Base-by-base conservation (phyloP, 2,797 vertebrate genomes). In the Brotula barbata region DNA sequence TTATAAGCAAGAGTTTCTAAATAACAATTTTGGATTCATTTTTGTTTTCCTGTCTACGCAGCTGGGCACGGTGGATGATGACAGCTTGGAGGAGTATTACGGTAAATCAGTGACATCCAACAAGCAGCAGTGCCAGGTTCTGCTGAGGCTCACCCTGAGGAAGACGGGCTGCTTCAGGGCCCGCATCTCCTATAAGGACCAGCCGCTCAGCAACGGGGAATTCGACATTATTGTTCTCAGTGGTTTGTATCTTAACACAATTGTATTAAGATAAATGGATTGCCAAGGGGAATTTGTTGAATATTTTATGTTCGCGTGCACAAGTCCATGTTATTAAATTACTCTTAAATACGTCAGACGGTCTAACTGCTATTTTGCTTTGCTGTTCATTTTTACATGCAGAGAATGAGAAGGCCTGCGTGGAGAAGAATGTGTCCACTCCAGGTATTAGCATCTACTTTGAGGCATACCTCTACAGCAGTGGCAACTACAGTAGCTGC, bases 161-260 rank as follows among this genome's bases (percentile, higher is more conserved):
- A 94, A 87, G 64, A 93, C 91, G 3, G 97, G 97, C 6, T 99
- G 97, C 85, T 99, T 98, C 90, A 92, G 91, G 58, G 94, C 94
- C 58, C 92, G 94, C 70, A 95, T 99, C 84, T 92, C 94, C 68
- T 99, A 98, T 85, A 93, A 93, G 84, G 92, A 93, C 75, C 96
- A 95, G 87, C 92, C 92, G 14, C 96, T 99, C 82, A 96, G 92
- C 89, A 99, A 99, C 41, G 97, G 97, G 42, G 94, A 98, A 82
- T 99, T 99, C 88, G 95, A 98, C 89, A 94, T 99, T 88, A 99
- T 99, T 89, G 96, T 99, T 85, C 89, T 99, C 79, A 98, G 90
- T 83, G 97, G 97, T 99, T 81, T 95, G 95, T 61, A 46, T 66
- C 15, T 25, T 45, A 45, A 45, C 20, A 22, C 50, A 54, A 41